phyloP scores from a whole-genome alignment of 2,888 invertebrate genomes.

The Andrena chrysosceles region DNA sequence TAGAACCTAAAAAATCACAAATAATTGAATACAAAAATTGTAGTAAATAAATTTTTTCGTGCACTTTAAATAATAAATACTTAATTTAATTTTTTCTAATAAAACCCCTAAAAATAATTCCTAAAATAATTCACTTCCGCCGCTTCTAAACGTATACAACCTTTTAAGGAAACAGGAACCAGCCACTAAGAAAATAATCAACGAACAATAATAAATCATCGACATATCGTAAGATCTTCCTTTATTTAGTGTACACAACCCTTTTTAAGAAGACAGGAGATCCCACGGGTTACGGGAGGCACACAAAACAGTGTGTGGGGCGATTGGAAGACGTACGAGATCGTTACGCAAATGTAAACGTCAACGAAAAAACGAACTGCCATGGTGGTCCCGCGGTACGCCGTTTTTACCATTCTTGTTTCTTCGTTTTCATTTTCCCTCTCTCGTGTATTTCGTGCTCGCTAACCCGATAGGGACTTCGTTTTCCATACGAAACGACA shows the following conservation, averaged over 20 bases:
- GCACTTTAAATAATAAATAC: too few relatives aligned
- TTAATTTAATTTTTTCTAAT: too few relatives aligned
- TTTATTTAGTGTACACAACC: slow-evolving; percentile 76
- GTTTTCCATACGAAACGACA: slow-evolving; percentile 23
- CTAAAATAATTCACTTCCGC: too few relatives aligned
- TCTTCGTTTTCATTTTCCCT: background rate
- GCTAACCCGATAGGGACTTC: slow-evolving; percentile 17
- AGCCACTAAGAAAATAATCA: background rate
- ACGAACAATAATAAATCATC: background rate
- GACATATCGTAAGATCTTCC: slow-evolving; percentile 69
- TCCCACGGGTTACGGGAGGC: slow-evolving; percentile 67
- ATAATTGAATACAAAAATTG: too few relatives aligned
- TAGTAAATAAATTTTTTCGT: too few relatives aligned
- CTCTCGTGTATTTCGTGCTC: background rate
- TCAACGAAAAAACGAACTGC: slow-evolving; percentile 58
- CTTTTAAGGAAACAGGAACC: too few relatives aligned
- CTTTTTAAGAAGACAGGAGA: slow-evolving; percentile 68
- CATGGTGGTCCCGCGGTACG: slow-evolving; percentile 70
- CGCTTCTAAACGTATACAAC: too few relatives aligned
- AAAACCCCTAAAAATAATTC: too few relatives aligned
- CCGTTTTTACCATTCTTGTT: slow-evolving; percentile 36
- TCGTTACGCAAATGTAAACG: slow-evolving; percentile 65
- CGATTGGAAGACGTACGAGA: slow-evolving; percentile 78
- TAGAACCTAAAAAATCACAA: too few relatives aligned
- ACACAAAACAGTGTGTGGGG: slow-evolving; percentile 66